Base-by-base conservation (phyloP, 2,888 invertebrate genomes). In the Eurois occulta region DNA sequence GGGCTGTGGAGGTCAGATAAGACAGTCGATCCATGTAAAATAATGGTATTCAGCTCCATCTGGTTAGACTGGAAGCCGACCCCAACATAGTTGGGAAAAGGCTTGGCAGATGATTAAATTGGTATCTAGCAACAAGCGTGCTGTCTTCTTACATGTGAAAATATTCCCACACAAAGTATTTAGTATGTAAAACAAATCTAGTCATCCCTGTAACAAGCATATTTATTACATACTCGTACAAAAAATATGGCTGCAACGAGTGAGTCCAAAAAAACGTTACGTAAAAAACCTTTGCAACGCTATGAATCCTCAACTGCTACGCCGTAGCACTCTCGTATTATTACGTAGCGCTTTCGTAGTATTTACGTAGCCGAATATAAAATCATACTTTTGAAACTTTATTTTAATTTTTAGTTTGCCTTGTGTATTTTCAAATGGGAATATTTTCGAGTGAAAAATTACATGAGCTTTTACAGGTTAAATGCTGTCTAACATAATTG, bases 371-470 rank as follows among this genome's bases (percentile, higher is more conserved):
- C 64, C 62, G 43, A 77, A 78, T 78, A 75, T 80, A 80, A 86
- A 84, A 84, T 82, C 75, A 84, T 82, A 86, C 78, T 87, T 87
- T 86, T 68, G n/a, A 72, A 83, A 83, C 72, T 79, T 79, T 66
- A 72, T 74, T 84, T 52, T 60, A 21, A 66, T 77, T 78, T 80
- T 82, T 82, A 72, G 72, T 62, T 64, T 64, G 16, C 24, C 24
- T 6, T 1, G 43, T 60, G 48, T 66, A 77, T 77, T 64, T 64
- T 62, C 18, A 43, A 5, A 21, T 16, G 38, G 8, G n/a, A 66
- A 75, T 46, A 21, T 38, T 78, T 72, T 55, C 2, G 35, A 32
- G 28, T 11, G 21, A 11, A 32, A n/a, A 43, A 58, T 78, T n/a
- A n/a, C 18, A 16, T 38, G 24, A 46, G 38, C 7, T 28, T 46